Evolutionary conservation across 2,888 invertebrate species (phyloP).

Genomic region (Latheticus oryzae): DNA sequence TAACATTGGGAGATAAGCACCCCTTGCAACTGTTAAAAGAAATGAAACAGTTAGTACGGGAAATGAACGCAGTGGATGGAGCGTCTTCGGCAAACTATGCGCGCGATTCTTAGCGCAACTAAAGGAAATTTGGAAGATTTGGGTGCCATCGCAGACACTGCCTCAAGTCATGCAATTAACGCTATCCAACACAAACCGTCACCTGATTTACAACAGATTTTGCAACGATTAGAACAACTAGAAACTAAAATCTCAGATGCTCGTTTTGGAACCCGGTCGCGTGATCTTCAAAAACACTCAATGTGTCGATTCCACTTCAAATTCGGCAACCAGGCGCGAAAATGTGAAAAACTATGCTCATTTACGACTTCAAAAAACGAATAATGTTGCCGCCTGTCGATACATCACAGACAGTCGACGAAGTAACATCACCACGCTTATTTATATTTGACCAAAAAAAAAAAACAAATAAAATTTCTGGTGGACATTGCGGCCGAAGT

Average conservation of each 20-base stretch:
- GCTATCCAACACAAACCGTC: not conserved
- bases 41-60: too few relatives aligned
- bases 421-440: too few relatives aligned
- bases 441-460: too few relatives aligned
- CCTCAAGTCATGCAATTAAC: not conserved
- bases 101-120: conserved; percentile 45
- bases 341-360: not conserved
- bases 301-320: too few relatives aligned
- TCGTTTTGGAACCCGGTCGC: too few relatives aligned
- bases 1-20: not conserved
- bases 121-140: conserved; percentile 25
- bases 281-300: too few relatives aligned
- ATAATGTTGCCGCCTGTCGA: not conserved
- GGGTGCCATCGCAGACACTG: not conserved
- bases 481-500: conserved; percentile 16
- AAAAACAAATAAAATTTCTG: too few relatives aligned
- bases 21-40: too few relatives aligned
- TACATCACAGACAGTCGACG: not conserved
- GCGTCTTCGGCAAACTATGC: conserved; percentile 46
- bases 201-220: not conserved
- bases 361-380: not conserved
- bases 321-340: too few relatives aligned
- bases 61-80: conserved; percentile 48
- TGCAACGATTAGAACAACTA: not conserved
- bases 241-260: too few relatives aligned